A percentile compares a stretch with the other conserved stretches of the same genome.
These are phyloP conservation scores for Pelochelys cantorii DNA, from an alignment of 2,797 vertebrate genomes.

Conservation along the genomic window DNA sequence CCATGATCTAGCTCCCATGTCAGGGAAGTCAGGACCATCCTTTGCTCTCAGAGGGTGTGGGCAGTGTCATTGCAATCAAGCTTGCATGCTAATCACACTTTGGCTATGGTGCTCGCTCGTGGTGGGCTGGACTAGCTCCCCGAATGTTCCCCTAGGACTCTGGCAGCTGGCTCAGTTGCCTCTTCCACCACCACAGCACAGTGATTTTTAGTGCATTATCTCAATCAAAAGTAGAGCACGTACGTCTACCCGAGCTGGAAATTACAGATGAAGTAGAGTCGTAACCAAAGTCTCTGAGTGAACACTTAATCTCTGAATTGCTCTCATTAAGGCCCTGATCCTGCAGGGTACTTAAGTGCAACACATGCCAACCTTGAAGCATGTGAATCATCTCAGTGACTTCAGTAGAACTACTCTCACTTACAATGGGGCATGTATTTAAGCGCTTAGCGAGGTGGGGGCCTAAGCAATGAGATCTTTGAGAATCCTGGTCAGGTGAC, in stretches of 20 bases:
- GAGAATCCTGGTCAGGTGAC: neutral
- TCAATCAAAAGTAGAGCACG: too few relatives aligned
- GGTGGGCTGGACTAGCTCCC: too few relatives aligned
- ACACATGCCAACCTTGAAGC: neutral
- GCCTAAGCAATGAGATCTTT: neutral
- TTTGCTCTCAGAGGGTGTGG: neutral
- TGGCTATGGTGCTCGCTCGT: too few relatives aligned
- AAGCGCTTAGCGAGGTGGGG: too few relatives aligned
- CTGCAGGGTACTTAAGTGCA: neutral
- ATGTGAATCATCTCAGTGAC: neutral
- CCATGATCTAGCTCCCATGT: rapidly evolving
- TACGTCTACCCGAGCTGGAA: too few relatives aligned
- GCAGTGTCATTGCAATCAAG: too few relatives aligned
- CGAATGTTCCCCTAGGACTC: too few relatives aligned
- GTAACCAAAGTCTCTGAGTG: neutral
- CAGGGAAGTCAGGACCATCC: neutral
- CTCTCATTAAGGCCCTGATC: neutral
- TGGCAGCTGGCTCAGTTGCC: too few relatives aligned
- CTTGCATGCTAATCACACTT: too few relatives aligned
- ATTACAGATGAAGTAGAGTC: too few relatives aligned
- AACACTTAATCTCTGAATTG: neutral
- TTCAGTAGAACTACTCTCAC: neutral
- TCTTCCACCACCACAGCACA: too few relatives aligned
- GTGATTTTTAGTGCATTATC: too few relatives aligned
- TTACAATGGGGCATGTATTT: neutral